Conservation (phyloP, 1,140 invertebrate genomes). For the Neodiprion virginianus region DNA sequence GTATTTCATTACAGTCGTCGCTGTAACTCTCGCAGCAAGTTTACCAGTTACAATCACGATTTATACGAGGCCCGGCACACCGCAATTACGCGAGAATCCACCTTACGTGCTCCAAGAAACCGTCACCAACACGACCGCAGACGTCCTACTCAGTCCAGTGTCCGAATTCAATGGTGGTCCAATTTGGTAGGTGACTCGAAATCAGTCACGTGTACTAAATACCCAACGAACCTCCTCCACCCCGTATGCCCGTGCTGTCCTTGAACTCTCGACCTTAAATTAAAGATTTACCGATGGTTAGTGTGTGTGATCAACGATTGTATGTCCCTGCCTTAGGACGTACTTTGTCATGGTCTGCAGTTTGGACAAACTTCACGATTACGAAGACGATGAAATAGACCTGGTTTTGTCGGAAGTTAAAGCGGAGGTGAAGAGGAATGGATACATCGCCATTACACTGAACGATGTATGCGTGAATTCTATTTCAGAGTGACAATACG, state of each 20-base stretch:
- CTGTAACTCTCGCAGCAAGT: conserved; percentile 11
- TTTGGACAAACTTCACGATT: not conserved
- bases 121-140: conserved; percentile 1
- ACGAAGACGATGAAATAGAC: not conserved
- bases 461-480: not conserved
- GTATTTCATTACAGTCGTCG: conserved; percentile 14
- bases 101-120: not conserved
- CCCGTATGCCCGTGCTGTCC: not conserved
- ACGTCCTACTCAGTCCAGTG: conserved; percentile 11
- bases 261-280: too few species aligned
- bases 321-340: not conserved
- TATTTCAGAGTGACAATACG: not conserved
- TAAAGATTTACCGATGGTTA: too few species aligned
- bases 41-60: conserved; percentile 11
- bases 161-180: conserved; percentile 10
- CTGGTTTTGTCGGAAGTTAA: conserved; percentile 15
- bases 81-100: conserved; percentile 10
- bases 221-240: not conserved
- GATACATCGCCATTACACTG: conserved; percentile 12
- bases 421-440: conserved; percentile 6
- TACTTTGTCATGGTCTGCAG: conserved; percentile 17
- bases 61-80: conserved; percentile 11
- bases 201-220: not conserved
- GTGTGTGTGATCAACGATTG: not conserved
- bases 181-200: conserved; percentile 6